Evolutionary conservation across 1,140 invertebrate species (phyloP), one percentile per base, ranked within the genome.

Genomic region (Artemia franciscana): DNA sequence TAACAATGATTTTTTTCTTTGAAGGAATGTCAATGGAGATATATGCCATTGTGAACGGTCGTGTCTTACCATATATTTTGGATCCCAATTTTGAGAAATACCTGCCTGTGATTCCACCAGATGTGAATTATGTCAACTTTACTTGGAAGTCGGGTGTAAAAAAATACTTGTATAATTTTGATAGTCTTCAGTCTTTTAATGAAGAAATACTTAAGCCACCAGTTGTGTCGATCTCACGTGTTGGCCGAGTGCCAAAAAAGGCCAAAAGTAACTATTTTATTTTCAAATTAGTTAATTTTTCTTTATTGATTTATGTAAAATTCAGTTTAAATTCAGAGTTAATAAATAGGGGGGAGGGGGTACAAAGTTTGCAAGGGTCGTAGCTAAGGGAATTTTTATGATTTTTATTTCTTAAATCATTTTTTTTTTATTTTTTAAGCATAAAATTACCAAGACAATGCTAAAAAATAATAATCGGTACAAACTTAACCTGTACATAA

Each of bases 71-170:
- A 5, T 89, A 91, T 72, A 81, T 92, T 60, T 71, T 88, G 60
- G 88, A 91, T 71, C 88, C 87, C 4, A 87, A 89, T 70, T 87
- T 92, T 67, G 88, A 91, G 67, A 84, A 82, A 68, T 85, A 88
- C 71, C 73, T 92, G 60, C 88, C 88, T 58, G 80, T 88, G 24
- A 92, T 93, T 69, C 90, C 90, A 0, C 84, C 86, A 15, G 88
- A 92, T 77, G 86, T 76, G 5, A 71, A 82, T 57, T 83, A 84
- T 68, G 87, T 93, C 3, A 92, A 92, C 73, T 91, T 93, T 69
- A 92, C 88, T 5, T 92, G 88, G 89, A 86, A 84, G 70, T 83
- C 88, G 15, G 86, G 85, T 24, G 75, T 78, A 28, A 87, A 86
- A 72, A 84, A 85, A 69, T 92, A 91, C 74, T 82, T 80, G 71